A percentile compares a stretch with the other conserved stretches of the same genome.
Evolutionary conservation across 2,888 invertebrate genomes (phyloP).

Genomic region (Tetranychus truncatus): DNA sequence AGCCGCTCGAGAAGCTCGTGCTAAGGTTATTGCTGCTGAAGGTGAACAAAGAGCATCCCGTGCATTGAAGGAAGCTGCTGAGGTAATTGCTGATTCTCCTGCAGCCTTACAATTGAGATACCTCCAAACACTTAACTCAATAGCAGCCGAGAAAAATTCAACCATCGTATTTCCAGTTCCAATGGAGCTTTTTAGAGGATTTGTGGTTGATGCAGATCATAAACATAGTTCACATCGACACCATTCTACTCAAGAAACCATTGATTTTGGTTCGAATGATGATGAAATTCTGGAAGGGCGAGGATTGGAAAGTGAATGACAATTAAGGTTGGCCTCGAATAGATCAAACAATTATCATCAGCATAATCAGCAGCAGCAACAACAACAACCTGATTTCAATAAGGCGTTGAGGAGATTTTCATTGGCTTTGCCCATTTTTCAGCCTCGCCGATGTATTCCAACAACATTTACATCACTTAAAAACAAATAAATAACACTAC

Average conservation of each 20-base stretch:
- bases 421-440: not conserved
- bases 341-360: not conserved
- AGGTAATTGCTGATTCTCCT: constrained; percentile 34
- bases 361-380: not conserved
- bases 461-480: not conserved
- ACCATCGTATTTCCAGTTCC: constrained; percentile 66
- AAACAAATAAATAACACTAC: not conserved
- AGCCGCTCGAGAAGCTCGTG: constrained; percentile 55
- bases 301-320: constrained; percentile 7
- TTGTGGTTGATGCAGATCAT: not conserved
- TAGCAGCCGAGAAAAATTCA: constrained; percentile 82
- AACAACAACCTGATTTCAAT: not conserved
- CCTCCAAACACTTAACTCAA: constrained; percentile 69
- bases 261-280: constrained; percentile 4
- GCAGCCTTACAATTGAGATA: constrained; percentile 39
- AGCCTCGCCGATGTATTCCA: not conserved
- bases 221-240: not conserved
- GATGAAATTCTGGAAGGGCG: not conserved
- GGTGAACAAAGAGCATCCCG: constrained; percentile 83
- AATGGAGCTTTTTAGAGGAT: constrained; percentile 11
- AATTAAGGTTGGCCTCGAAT: constrained; percentile 2
- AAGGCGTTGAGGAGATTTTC: not conserved
- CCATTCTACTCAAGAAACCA: not conserved
- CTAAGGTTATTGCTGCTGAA: constrained; percentile 81
- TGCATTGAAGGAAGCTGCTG: constrained; percentile 37